Evolutionary conservation across 2,797 vertebrate genomes (phyloP), one percentile per base, ranked within the genome.

Genomic region (Acanthurus tractus): DNA sequence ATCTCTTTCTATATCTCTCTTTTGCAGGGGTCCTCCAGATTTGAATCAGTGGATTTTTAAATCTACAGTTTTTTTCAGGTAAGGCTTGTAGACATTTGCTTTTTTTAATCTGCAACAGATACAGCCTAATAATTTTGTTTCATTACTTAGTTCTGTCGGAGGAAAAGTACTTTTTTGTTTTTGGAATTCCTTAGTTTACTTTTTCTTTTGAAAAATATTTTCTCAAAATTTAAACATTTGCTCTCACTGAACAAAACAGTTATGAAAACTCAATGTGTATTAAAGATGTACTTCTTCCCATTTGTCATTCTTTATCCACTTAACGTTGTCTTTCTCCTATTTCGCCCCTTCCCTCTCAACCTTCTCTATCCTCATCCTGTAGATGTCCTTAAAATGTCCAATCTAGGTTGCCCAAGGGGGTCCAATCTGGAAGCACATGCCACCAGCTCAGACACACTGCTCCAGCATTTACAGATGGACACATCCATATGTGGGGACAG

Each of bases 371-470:
- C 36, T 79, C 54, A 0, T 57, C 50, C 10, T 73, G 12, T 14
- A 84, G 88, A 84, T 57, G 46, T 70, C 36, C 53, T 53, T 72
- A 71, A 64, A 69, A 93, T 91, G 86, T 85, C 78, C 67, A 55
- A 61, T 44, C 70, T 22, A 53, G 70, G 73, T 59, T 79, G 80
- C 86, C 78, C 62, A 69, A 70, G 71, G 87, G 89, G 85, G 69
- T 76, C 68, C 15, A 18, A 45, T 85, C 89, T 89, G 73, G 9
- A 65, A 38, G 59, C 9, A 52, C 69, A 63, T 58, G 74, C 68
- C 72, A 63, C 56, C 78, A 52, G 54, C 65, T 42, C n/a, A 58
- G 63, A 75, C 29, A 12, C 23, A 45, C 55, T 4, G 40, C 50
- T 57, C 17, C 10, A n/a, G 17, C 66, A 34, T 76, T 68, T 54